Base-by-base conservation (phyloP, 2,797 vertebrate species). In the Scleropages formosus region DNA sequence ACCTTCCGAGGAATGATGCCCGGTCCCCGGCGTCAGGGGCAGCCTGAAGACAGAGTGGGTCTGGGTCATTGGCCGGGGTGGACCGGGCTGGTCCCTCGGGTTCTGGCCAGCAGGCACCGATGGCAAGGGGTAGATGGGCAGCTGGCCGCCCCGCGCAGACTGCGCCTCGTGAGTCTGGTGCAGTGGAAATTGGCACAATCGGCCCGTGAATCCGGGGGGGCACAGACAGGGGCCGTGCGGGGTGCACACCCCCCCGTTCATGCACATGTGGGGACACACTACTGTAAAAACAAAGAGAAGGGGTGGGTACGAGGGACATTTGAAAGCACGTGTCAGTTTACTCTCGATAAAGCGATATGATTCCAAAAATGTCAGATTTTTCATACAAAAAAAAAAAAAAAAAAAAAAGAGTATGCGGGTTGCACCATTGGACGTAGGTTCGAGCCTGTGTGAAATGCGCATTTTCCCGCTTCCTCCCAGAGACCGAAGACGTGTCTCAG, bases 221-320 rank as follows among this genome's bases (percentile, higher is more conserved):
- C 96, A 97, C 71, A 93, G 88, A 79, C 96, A 97, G 85, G 95
- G 93, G 78, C 94, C 96, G 78, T 94, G 90, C 7, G 95, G 94
- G 76, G 90, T 94, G 84, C 96, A 97, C 74, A 95, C 92, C n/a
- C 96, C 96, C 64, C 96, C 96, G 22, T 97, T 97, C 93, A 95
- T 89, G 82, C 96, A 97, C 16, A 95, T 95, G 78, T 96, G 88
- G 16, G 95, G 96, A 82, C 96, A 97, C 82, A 97, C 96, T 82
- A 97, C 96, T 95, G 89, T 0, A 47, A 75, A 26, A 56, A 74
- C 65, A 60, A 20, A 63, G 4, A 31, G 47, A 39, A 27, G 72
- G 70, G 76, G 22, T 11, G 15, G 27, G n/a, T 61, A 68, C 44
- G 47, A 56, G 27, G 51, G 20, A 60, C 53, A 18, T 68, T n/a